These are phyloP conservation scores for Molorchus minor DNA, from an alignment of 2,888 invertebrate genomes.

Conservation along the genomic window DNA sequence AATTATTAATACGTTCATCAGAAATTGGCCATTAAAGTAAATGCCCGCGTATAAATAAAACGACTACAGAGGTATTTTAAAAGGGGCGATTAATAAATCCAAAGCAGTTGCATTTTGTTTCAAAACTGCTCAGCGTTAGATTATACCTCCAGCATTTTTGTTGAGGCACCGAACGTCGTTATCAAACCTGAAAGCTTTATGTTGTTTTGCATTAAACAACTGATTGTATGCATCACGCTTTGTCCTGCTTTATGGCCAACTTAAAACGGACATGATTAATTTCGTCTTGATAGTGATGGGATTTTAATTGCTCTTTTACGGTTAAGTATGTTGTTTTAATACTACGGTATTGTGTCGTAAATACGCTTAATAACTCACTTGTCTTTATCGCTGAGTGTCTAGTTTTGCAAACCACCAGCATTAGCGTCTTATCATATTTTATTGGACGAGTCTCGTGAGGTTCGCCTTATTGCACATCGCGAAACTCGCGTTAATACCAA, in stretches of 20 bases:
- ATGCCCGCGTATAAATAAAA: constrained; percentile 18
- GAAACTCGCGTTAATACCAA: too few relatives aligned
- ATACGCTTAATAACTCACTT: constrained; percentile 50
- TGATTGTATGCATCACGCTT: constrained; percentile 57
- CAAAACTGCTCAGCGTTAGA: constrained; percentile 33
- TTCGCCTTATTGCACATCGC: constrained; percentile 1
- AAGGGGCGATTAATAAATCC: constrained; percentile 41
- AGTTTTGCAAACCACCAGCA: constrained; percentile 15
- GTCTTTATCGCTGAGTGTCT: constrained; percentile 17
- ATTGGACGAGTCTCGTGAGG: constrained; percentile 8
- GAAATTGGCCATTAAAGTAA: constrained; percentile 20
- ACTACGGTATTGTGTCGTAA: constrained; percentile 52
- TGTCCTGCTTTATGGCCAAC: constrained; percentile 54
- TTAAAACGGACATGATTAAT: constrained; percentile 58
- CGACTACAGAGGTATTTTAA: constrained; percentile 34
- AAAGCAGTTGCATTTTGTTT: constrained; percentile 36
- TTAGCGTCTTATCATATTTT: constrained; percentile 23
- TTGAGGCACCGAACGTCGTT: constrained; percentile 38
- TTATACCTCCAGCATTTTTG: constrained; percentile 36
- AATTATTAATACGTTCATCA: constrained; percentile 20
- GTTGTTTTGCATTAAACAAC: constrained; percentile 61
- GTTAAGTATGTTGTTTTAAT: constrained; percentile 59
- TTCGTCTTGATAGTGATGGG: constrained; percentile 56
- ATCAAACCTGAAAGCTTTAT: constrained; percentile 60
- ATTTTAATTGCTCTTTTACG: constrained; percentile 60